Percentiles rank a stretch among this genome's conserved stretches.
phyloP scores from a whole-genome alignment of 2,888 invertebrate genomes.

The Erebia epiphron region DNA sequence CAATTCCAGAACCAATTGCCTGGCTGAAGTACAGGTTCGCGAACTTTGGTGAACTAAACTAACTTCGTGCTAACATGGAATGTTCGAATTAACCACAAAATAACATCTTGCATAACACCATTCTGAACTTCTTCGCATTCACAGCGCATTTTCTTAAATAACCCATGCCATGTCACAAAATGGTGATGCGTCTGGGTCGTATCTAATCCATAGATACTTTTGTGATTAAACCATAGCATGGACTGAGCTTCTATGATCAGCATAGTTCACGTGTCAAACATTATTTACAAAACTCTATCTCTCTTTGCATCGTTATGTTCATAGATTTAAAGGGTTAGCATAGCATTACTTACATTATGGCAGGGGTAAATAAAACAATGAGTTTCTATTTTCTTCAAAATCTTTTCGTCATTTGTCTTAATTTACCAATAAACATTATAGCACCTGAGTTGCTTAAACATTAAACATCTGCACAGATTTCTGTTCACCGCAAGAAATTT shows the following conservation, averaged over 20 bases:
- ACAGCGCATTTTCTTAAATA: not conserved
- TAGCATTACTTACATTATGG: too few relatives aligned
- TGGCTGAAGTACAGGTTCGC: conserved; percentile 77
- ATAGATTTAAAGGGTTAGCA: too few relatives aligned
- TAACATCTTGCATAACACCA: not conserved
- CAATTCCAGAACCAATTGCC: conserved; percentile 86
- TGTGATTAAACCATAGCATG: not conserved
- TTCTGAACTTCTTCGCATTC: not conserved
- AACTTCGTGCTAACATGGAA: conserved; percentile 17
- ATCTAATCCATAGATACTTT: not conserved
- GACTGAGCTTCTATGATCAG: too few relatives aligned
- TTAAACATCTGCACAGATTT: not conserved
- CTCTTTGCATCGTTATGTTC: too few relatives aligned
- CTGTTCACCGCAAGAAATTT: not conserved
- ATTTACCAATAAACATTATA: not conserved
- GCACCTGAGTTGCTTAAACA: not conserved
- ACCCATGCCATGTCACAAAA: not conserved
- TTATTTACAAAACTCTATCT: too few relatives aligned
- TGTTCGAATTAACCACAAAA: not conserved
- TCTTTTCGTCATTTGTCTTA: not conserved
- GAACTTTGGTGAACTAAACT: conserved; percentile 35
- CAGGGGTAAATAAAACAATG: too few relatives aligned
- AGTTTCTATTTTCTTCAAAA: too few relatives aligned
- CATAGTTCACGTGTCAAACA: too few relatives aligned
- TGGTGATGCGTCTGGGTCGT: not conserved